Evolutionary conservation across 2,888 invertebrate genomes (phyloP).

Genomic region (Mystacides longicornis): DNA sequence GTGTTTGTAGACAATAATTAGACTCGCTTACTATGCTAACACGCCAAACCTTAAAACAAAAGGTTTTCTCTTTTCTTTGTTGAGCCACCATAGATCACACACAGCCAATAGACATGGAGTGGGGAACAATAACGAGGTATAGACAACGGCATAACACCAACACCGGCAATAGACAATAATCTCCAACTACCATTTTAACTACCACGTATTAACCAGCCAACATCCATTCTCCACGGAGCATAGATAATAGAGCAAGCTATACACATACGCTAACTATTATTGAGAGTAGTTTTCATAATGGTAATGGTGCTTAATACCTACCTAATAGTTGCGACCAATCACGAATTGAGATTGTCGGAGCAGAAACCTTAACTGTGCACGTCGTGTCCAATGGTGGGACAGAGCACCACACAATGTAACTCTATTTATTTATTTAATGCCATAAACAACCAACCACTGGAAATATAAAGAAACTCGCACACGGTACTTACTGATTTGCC

Average conservation of each 20-base stretch:
- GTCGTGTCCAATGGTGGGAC: constrained; percentile 10
- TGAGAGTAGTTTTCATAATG: not conserved
- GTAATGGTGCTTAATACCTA: too few species aligned
- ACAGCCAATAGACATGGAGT: too few species aligned
- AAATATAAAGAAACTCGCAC: not conserved
- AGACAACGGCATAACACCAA: not conserved
- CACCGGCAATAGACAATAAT: not conserved
- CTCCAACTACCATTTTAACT: not conserved
- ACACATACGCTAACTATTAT: too few species aligned
- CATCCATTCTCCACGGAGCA: too few species aligned
- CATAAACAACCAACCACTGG: constrained; percentile 10
- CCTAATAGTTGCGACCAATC: constrained; percentile 7
- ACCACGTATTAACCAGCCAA: too few species aligned
- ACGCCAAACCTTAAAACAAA: too few species aligned
- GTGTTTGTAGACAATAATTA: too few species aligned
- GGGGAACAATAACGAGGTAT: not conserved
- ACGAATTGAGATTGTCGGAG: constrained; percentile 9
- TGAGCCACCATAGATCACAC: too few species aligned
- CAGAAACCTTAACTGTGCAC: constrained; percentile 9
- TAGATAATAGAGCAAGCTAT: too few species aligned
- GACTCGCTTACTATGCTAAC: too few species aligned
- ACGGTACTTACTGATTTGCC: not conserved
- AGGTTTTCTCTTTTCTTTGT: too few species aligned
- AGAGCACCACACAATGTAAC: constrained; percentile 12
- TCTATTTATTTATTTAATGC: constrained; percentile 15